These are phyloP conservation scores for Trachemys scripta DNA, from an alignment of 2,113 vertebrate species.

Conservation along the genomic window DNA sequence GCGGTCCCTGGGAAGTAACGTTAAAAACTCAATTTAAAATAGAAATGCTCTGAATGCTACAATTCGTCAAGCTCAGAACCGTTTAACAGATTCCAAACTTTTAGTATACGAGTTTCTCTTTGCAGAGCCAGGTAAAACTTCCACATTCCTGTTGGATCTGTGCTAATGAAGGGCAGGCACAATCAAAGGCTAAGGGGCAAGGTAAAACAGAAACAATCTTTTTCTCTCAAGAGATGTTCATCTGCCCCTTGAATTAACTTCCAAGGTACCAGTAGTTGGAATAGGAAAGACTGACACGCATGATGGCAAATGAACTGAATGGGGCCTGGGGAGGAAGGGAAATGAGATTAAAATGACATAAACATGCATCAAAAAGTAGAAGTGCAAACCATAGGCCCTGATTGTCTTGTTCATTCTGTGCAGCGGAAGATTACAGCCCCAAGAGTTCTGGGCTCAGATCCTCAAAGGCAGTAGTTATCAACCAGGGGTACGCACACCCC, in stretches of 20 bases:
- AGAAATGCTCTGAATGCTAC: background rate
- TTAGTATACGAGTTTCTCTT: background rate
- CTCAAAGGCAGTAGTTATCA: no score
- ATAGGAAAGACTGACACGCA: background rate
- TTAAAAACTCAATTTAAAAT: background rate
- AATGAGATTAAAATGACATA: no score
- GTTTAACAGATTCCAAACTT: background rate
- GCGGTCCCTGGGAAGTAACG: background rate
- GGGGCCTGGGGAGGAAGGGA: background rate
- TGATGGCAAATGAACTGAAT: background rate
- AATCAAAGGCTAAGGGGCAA: no score
- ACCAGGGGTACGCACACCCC: no score
- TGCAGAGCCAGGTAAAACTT: no score
- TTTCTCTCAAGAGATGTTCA: background rate
- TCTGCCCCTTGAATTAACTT: background rate
- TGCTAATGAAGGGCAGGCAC: background rate
- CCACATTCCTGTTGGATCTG: background rate
- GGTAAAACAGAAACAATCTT: background rate
- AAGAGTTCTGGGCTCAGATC: no score
- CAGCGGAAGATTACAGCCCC: no score
- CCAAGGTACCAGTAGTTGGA: no score
- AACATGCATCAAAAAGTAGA: no score
- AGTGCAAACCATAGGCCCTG: no score
- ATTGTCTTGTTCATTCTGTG: no score
- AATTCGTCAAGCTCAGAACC: background rate